These are phyloP conservation scores for Argopecten irradians DNA, from an alignment of 1,140 invertebrate species.

Conservation along the genomic window DNA sequence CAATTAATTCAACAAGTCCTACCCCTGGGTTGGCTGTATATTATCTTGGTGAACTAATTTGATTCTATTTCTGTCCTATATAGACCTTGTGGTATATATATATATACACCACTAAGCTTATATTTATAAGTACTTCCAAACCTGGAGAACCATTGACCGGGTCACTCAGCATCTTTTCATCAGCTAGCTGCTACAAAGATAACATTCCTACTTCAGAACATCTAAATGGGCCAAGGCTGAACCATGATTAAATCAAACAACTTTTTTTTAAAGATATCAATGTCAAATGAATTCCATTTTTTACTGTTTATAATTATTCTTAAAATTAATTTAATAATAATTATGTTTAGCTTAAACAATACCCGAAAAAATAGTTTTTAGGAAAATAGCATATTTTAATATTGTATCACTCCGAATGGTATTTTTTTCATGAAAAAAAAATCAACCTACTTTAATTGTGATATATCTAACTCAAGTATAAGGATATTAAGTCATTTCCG, in stretches of 20 bases:
- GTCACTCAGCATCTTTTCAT: not conserved
- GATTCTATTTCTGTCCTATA: not conserved
- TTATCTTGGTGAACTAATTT: not conserved
- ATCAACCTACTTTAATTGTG: too few relatives aligned
- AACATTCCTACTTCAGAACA: not conserved
- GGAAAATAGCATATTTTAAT: too few relatives aligned
- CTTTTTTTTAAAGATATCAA: not conserved
- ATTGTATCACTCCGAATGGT: too few relatives aligned
- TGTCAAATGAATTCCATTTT: not conserved
- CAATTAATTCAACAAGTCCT: not conserved
- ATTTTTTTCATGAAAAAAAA: too few relatives aligned
- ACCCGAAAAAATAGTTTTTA: too few relatives aligned
- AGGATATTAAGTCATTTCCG: too few relatives aligned
- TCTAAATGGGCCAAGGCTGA: not conserved
- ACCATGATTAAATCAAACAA: not conserved
- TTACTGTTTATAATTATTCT: too few relatives aligned
- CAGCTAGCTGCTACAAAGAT: not conserved
- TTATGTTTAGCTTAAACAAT: too few relatives aligned
- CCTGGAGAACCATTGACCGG: not conserved
- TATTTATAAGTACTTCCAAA: not conserved
- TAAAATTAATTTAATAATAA: too few relatives aligned
- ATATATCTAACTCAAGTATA: too few relatives aligned
- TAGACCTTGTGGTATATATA: not conserved
- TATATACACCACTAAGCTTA: not conserved
- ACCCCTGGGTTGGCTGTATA: not conserved